A percentile compares a stretch with the other conserved stretches of the same genome.
These are phyloP conservation scores for Agapornis roseicollis DNA, from an alignment of 2,113 vertebrate species.

Conservation along the genomic window DNA sequence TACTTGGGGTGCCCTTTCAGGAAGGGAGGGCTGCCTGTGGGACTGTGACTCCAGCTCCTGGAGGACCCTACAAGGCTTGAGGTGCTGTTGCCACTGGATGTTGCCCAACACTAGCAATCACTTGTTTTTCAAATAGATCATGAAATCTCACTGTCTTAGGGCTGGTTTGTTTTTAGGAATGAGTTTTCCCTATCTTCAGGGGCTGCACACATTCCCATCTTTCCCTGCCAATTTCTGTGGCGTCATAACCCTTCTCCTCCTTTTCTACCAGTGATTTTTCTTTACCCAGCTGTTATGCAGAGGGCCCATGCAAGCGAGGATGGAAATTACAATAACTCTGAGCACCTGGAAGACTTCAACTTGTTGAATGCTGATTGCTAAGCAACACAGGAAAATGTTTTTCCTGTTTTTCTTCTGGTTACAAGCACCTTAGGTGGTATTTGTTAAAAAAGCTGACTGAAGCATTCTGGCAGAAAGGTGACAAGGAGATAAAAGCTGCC, in stretches of 20 bases:
- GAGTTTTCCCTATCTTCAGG: background rate
- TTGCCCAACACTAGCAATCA: background rate
- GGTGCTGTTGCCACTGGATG: background rate
- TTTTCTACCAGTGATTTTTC: background rate
- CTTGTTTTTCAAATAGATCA: background rate
- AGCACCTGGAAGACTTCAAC: background rate
- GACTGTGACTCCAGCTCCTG: background rate
- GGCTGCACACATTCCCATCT: background rate
- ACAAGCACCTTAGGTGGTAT: constrained; percentile 16
- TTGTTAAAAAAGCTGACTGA: constrained; percentile 23
- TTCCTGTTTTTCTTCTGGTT: constrained; percentile 31
- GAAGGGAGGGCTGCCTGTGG: background rate
- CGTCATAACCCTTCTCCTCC: background rate
- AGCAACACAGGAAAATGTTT: constrained; percentile 38
- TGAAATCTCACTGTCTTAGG: background rate
- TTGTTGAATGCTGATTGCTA: background rate
- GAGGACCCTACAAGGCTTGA: background rate
- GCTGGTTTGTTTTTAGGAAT: background rate
- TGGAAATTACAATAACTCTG: background rate
- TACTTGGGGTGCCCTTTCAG: background rate
- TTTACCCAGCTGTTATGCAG: background rate
- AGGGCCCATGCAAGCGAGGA: background rate
- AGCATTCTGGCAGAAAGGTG: constrained; percentile 41
- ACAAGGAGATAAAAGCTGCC: constrained; percentile 32
- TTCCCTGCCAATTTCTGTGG: background rate